phyloP scores from a whole-genome alignment of 2,113 vertebrate genomes.

The Gallinago jamesoni region DNA sequence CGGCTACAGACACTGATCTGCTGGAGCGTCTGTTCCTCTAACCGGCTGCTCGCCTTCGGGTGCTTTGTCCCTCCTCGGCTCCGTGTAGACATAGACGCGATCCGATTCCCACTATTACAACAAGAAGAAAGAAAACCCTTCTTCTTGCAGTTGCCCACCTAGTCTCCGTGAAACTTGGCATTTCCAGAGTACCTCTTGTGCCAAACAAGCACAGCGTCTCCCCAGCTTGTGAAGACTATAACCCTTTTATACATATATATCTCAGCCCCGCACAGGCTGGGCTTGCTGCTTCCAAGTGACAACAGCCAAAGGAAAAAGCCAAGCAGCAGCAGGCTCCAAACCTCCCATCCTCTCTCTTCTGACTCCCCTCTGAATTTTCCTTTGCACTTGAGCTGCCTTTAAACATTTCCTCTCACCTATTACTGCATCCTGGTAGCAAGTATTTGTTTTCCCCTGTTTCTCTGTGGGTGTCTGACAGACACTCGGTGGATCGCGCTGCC shows the following conservation, averaged over 20 bases:
- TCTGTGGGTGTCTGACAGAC: constrained; percentile 53
- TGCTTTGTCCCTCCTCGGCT: constrained; percentile 14
- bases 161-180: not conserved
- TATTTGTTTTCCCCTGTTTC: constrained; percentile 42
- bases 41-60: not conserved
- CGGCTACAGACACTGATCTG: constrained; percentile 47
- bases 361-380: not conserved
- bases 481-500: not conserved
- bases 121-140: not conserved
- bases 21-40: constrained; percentile 34
- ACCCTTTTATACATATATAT: too few species aligned
- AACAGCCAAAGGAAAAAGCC: not conserved
- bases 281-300: not conserved
- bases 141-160: not conserved
- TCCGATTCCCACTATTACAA: not conserved
- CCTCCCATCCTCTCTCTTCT: not conserved
- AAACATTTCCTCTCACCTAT: constrained; percentile 21
- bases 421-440: not conserved
- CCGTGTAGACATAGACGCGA: not conserved
- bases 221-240: not conserved
- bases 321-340: not conserved
- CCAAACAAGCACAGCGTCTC: not conserved
- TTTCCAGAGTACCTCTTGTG: not conserved
- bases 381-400: not conserved
- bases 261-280: accelerated